phyloP scores from a whole-genome alignment of 2,888 invertebrate species.

The Imbricaverruca yamaguchii region DNA sequence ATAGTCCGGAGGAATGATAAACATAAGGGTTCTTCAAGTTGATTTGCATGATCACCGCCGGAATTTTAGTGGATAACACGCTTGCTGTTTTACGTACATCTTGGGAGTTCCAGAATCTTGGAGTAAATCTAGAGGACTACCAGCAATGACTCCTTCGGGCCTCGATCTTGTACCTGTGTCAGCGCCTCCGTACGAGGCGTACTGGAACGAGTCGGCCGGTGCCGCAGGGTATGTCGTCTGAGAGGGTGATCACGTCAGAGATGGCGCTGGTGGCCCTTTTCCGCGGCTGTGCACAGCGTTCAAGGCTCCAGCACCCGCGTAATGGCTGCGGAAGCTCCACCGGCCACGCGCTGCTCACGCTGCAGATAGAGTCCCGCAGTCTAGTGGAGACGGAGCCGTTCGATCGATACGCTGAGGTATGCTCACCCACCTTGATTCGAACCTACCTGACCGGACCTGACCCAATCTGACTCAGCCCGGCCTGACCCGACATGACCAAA shows the following conservation, averaged over 20 bases:
- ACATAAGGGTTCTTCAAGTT: too few species aligned
- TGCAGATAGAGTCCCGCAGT: background rate
- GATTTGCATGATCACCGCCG: too few species aligned
- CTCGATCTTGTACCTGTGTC: too few species aligned
- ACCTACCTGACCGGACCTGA: conserved; percentile 31
- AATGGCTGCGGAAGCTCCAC: conserved; percentile 1
- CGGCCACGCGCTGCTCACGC: conserved; percentile 4
- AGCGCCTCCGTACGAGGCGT: too few species aligned
- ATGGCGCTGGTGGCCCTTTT: conserved; percentile 5
- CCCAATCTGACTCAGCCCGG: conserved; percentile 33
- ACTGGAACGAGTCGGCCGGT: too few species aligned
- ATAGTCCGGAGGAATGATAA: too few species aligned
- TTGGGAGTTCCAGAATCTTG: too few species aligned
- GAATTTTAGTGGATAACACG: too few species aligned
- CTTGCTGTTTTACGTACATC: too few species aligned
- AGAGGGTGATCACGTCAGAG: background rate
- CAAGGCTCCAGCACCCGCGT: conserved; percentile 18
- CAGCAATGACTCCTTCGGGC: too few species aligned
- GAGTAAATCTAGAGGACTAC: too few species aligned
- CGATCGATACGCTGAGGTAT: background rate
- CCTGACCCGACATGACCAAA: conserved; percentile 32
- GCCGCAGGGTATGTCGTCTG: background rate
- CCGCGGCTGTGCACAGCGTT: conserved; percentile 19
- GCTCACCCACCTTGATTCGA: background rate
- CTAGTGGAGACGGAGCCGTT: conserved; percentile 16